A percentile compares a stretch with the other conserved stretches of the same genome.
Conservation (phyloP, 2,797 vertebrate species). For the Ficedula albicollis region DNA sequence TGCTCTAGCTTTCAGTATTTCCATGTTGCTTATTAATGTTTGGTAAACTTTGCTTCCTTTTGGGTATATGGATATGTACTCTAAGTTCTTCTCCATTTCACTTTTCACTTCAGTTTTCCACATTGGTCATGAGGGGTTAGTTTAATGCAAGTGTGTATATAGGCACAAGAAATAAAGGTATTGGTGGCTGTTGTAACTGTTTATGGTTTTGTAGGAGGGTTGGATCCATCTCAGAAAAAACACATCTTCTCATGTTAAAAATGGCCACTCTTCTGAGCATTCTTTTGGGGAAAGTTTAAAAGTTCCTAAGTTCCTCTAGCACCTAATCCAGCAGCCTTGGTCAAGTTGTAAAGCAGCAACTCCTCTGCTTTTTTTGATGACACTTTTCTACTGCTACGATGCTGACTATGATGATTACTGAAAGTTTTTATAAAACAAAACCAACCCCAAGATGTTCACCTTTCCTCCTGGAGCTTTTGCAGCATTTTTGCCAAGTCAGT, state of each 20-base stretch:
- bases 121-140: not conserved
- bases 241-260: not conserved
- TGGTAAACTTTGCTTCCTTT: not conserved
- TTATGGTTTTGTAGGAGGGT: not conserved
- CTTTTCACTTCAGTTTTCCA: not conserved
- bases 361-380: not conserved
- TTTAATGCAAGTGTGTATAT: not conserved
- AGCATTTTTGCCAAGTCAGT: not conserved
- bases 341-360: not conserved
- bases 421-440: not conserved
- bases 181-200: not conserved
- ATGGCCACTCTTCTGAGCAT: not conserved
- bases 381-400: not conserved
- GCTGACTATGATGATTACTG: not conserved
- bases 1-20: not conserved
- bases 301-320: not conserved
- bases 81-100: not conserved
- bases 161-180: not conserved
- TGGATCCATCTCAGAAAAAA: not conserved
- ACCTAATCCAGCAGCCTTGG: not conserved
- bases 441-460: rapidly evolving
- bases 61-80: not conserved
- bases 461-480: not conserved
- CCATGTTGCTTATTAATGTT: not conserved
- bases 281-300: not conserved